phyloP scores from a whole-genome alignment of 2,113 vertebrate genomes.

The Nyctereutes procyonoides region DNA sequence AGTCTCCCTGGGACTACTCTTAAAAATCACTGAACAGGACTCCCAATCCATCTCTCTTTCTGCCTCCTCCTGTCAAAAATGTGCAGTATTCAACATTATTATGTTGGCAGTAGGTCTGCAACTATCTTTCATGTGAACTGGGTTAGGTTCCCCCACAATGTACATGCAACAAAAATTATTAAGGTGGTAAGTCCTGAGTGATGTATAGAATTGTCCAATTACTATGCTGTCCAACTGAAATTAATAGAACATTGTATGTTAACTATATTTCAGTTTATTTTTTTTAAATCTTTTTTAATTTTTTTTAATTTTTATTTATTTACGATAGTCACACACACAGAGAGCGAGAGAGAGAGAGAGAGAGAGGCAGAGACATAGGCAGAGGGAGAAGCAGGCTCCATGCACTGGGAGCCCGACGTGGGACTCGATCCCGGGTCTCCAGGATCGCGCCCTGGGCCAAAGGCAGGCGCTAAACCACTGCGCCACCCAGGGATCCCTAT shows the following conservation, averaged over 20 bases:
- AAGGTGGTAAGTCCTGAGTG: not conserved
- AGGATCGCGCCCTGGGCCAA: too few species aligned
- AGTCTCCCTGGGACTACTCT: not conserved
- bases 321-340: too few species aligned
- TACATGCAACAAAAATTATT: not conserved
- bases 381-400: too few species aligned
- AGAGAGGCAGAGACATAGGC: too few species aligned
- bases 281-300: too few species aligned
- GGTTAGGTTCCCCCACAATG: not conserved
- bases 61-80: not conserved
- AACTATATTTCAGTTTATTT: not conserved
- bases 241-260: not conserved
- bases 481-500: too few species aligned
- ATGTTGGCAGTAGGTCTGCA: not conserved
- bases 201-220: not conserved
- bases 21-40: not conserved
- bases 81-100: not conserved
- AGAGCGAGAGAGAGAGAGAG: too few species aligned
- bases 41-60: not conserved
- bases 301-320: too few species aligned
- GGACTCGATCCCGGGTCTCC: too few species aligned
- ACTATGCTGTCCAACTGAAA: not conserved
- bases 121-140: not conserved
- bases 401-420: too few species aligned
- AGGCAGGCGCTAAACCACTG: too few species aligned